Conservation (phyloP, 2,797 vertebrate species). For the Sebastes hubbsi region DNA sequence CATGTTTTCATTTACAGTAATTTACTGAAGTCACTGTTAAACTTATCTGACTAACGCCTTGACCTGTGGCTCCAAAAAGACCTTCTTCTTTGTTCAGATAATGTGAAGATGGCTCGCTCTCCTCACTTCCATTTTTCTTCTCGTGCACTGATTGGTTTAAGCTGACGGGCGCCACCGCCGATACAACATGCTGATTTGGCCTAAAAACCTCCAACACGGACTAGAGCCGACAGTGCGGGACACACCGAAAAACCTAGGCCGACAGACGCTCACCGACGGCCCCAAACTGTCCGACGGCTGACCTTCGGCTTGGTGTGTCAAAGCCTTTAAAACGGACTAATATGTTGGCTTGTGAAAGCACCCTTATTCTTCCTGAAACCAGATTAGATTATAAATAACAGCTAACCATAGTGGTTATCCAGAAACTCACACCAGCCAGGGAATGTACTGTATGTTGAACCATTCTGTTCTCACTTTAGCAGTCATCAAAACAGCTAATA, state of each 20-base stretch:
- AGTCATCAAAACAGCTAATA: slow-evolving; percentile 3
- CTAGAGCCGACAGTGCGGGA: too few relatives aligned
- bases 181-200: too few relatives aligned
- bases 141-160: too few relatives aligned
- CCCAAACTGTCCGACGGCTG: too few relatives aligned
- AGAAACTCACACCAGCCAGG: slow-evolving; percentile 8
- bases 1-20: slow-evolving; percentile 16
- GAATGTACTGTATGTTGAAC: neutral
- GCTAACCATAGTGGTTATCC: neutral
- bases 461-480: slow-evolving; percentile 12
- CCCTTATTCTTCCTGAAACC: neutral
- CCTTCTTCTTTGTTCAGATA: neutral
- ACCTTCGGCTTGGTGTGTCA: too few relatives aligned
- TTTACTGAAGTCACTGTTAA: slow-evolving; percentile 13
- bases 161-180: too few relatives aligned
- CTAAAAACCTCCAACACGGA: too few relatives aligned
- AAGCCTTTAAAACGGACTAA: too few relatives aligned
- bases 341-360: too few relatives aligned
- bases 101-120: neutral
- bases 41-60: neutral
- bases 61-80: neutral
- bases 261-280: too few relatives aligned
- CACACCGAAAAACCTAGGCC: too few relatives aligned
- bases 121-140: too few relatives aligned
- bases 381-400: slow-evolving; percentile 1